Evolutionary conservation across 2,797 vertebrate species (phyloP).

Genomic region (Amblyopsis hoosieri): DNA sequence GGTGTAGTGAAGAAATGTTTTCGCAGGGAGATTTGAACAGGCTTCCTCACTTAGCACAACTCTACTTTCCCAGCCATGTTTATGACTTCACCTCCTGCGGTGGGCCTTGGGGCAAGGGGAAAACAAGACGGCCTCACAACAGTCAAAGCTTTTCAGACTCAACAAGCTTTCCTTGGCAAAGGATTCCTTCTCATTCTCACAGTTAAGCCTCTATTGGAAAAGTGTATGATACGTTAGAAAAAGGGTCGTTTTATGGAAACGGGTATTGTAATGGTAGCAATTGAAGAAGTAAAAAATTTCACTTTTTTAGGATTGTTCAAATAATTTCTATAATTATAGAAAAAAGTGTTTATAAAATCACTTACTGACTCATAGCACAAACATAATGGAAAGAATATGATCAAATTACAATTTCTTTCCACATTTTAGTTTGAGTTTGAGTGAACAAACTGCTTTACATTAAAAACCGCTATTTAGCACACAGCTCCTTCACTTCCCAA

Average conservation of each 20-base stretch:
- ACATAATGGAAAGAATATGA: too few relatives aligned
- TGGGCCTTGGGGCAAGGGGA: slow-evolving; percentile 64
- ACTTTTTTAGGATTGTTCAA: neutral
- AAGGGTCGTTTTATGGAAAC: slow-evolving; percentile 15
- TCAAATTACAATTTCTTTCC: too few relatives aligned
- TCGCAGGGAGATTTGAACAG: slow-evolving; percentile 63
- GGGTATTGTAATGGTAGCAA: neutral
- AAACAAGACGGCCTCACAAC: slow-evolving; percentile 74
- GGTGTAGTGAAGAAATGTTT: slow-evolving; percentile 79
- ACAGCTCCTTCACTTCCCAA: slow-evolving; percentile 17
- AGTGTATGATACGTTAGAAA: slow-evolving; percentile 13
- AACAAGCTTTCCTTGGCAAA: slow-evolving; percentile 58
- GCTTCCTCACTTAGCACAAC: slow-evolving; percentile 61
- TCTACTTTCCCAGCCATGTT: slow-evolving; percentile 70
- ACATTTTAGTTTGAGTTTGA: too few relatives aligned
- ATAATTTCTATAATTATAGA: neutral
- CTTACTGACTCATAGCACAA: too few relatives aligned
- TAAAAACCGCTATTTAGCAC: neutral
- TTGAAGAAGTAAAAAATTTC: slow-evolving; percentile 1
- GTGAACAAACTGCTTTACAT: too few relatives aligned
- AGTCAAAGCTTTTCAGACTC: slow-evolving; percentile 62
- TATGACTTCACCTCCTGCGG: slow-evolving; percentile 79
- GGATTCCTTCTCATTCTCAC: slow-evolving; percentile 37
- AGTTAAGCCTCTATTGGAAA: slow-evolving; percentile 53
- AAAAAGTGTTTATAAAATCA: too few relatives aligned